Percentiles rank a stretch among this genome's conserved stretches.
phyloP scores from a whole-genome alignment of 2,888 invertebrate species.

The Synanthedon tipuliformis region DNA sequence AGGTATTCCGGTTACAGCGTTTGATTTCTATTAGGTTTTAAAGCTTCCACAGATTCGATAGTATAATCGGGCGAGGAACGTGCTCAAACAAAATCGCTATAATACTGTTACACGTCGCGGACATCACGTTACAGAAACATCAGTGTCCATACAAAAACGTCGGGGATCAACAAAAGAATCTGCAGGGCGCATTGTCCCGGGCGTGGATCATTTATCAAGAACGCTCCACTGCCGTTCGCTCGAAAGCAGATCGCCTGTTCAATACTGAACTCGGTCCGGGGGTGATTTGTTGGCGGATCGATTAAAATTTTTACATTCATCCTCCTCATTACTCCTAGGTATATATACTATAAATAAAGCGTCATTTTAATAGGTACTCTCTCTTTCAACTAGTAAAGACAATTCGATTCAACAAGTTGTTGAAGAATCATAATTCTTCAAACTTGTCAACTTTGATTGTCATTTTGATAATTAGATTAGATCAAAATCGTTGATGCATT shows the following conservation, averaged over 20 bases:
- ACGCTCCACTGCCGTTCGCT: slow-evolving; percentile 53
- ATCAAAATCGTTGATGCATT: too few species aligned
- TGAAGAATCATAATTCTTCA: too few species aligned
- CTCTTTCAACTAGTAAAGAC: too few species aligned
- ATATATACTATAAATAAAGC: too few species aligned
- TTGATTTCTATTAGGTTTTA: too few species aligned
- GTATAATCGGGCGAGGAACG: not conserved
- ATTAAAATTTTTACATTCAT: slow-evolving; percentile 47
- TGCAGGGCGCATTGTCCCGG: slow-evolving; percentile 60
- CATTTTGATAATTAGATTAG: too few species aligned
- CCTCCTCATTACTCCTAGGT: not conserved
- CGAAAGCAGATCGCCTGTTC: slow-evolving; percentile 56
- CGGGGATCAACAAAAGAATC: slow-evolving; percentile 60
- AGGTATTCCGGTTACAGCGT: too few species aligned
- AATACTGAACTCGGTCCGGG: slow-evolving; percentile 31
- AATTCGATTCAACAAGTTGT: too few species aligned
- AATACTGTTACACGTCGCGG: slow-evolving; percentile 19
- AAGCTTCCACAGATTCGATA: not conserved
- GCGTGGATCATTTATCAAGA: slow-evolving; percentile 58
- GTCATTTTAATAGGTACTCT: too few species aligned
- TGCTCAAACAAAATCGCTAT: not conserved
- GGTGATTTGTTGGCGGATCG: slow-evolving; percentile 24
- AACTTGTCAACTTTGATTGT: too few species aligned
- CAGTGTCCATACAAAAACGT: slow-evolving; percentile 62
- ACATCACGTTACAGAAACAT: slow-evolving; percentile 50